Conservation (phyloP, 2,797 vertebrate genomes). For the Peromyscus aztecus region DNA sequence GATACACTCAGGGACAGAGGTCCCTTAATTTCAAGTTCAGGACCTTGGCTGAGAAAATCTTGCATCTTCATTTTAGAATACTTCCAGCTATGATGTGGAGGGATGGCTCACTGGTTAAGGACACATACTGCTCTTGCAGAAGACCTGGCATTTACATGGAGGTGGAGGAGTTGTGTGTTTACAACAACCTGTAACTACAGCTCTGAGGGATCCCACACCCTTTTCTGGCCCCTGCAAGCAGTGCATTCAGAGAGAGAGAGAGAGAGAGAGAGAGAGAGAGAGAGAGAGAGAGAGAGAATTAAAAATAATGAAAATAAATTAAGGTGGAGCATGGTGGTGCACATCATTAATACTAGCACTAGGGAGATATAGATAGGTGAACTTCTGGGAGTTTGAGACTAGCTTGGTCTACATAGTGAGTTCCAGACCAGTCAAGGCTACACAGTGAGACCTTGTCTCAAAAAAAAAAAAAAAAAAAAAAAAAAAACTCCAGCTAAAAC, state of each 20-base stretch:
- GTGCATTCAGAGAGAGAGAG: too few species aligned
- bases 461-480: background rate
- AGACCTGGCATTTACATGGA: background rate
- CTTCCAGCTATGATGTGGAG: background rate
- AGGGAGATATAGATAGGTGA: background rate
- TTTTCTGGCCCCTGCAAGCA: background rate
- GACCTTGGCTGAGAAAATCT: background rate
- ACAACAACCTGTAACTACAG: background rate
- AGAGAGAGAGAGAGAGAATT: background rate
- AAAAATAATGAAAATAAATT: background rate
- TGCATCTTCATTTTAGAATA: background rate
- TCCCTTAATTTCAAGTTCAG: background rate
- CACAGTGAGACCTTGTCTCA: background rate
- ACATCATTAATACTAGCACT: background rate
- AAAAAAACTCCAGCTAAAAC: background rate
- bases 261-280: too few species aligned
- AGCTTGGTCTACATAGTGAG: background rate
- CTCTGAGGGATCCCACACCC: background rate
- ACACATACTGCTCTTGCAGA: background rate
- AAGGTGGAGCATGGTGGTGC: too few species aligned
- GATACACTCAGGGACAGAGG: background rate
- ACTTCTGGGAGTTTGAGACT: background rate
- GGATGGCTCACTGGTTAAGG: background rate
- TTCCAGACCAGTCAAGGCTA: background rate
- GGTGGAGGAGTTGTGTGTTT: background rate